Evolutionary conservation across 2,888 invertebrate genomes (phyloP).

Genomic region (Pammene fasciana): DNA sequence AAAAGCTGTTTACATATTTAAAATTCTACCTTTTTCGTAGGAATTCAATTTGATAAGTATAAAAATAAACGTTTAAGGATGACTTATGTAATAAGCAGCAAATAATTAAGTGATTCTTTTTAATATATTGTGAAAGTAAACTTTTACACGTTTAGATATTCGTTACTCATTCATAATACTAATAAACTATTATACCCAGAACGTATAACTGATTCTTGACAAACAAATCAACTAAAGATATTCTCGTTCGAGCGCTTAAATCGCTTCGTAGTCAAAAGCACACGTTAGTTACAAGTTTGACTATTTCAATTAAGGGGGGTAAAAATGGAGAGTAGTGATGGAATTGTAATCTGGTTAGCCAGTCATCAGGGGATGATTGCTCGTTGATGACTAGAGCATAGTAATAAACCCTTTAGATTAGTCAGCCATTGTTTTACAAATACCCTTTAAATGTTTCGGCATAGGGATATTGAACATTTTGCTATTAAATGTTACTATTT

Average conservation of each 20-base stretch:
- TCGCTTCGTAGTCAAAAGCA: conserved; percentile 12
- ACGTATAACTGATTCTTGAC: no score
- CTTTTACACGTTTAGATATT: no score
- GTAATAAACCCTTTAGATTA: conserved; percentile 65
- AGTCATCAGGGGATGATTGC: conserved; percentile 71
- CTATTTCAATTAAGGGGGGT: conserved; percentile 66
- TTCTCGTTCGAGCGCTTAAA: conserved; percentile 22
- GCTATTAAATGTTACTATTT: no score
- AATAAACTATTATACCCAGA: no score
- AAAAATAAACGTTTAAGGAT: background rate
- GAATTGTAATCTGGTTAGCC: conserved; percentile 65
- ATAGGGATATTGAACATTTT: no score
- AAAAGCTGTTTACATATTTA: no score
- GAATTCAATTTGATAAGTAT: background rate
- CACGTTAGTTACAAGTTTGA: conserved; percentile 55
- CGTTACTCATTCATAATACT: no score
- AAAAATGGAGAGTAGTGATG: conserved; percentile 58
- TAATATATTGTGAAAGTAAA: no score
- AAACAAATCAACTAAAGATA: background rate
- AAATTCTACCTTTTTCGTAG: no score
- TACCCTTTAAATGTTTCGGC: background rate
- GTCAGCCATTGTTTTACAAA: conserved; percentile 19
- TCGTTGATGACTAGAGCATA: conserved; percentile 66
- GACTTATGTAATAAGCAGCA: background rate
- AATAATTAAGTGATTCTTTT: no score